Evolutionary conservation across 53 echinoderm and acorn worm genomes (phyloP).

Genomic region (Echinarachnius parma): DNA sequence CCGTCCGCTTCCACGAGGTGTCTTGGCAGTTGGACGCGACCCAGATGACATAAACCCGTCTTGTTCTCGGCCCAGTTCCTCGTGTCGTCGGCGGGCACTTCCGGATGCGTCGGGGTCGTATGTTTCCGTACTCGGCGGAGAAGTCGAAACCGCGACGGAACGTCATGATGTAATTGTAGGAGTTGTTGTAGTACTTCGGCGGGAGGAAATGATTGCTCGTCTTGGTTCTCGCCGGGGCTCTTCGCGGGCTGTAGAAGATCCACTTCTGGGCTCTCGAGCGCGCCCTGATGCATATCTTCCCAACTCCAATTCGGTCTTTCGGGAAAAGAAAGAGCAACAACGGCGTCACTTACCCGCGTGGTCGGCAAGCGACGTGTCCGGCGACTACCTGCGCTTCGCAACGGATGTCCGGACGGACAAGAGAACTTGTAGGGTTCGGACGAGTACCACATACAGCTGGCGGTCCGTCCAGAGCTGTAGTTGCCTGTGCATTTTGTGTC

Average conservation of each 20-base stretch:
- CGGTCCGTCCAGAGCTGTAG: conserved; percentile 30
- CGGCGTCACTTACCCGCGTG: conserved; percentile 29
- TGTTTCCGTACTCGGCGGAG: conserved; percentile 33
- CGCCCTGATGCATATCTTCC: conserved; percentile 5
- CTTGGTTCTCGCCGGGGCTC: conserved; percentile 18
- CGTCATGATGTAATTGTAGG: conserved; percentile 42
- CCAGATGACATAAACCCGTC: conserved; percentile 44
- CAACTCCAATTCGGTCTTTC: conserved; percentile 10
- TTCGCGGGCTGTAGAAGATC: conserved; percentile 53
- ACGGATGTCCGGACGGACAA: not conserved
- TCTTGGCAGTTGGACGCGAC: conserved; percentile 36
- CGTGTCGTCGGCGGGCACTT: conserved; percentile 15
- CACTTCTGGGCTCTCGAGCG: conserved; percentile 47
- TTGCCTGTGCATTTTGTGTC: too few relatives aligned
- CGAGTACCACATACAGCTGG: not conserved
- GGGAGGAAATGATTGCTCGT: not conserved
- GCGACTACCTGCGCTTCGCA: conserved; percentile 20
- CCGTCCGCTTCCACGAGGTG: conserved; percentile 45
- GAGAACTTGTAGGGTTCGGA: too few relatives aligned
- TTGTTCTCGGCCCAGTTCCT: conserved; percentile 53
- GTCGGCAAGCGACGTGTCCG: conserved; percentile 13
- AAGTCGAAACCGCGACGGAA: conserved; percentile 44
- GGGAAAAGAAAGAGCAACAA: conserved; percentile 5
- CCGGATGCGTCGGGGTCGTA: conserved; percentile 6
- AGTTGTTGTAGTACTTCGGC: conserved; percentile 11